phyloP scores from a whole-genome alignment of 2,113 vertebrate species.

The Emydocephalus ijimae region DNA sequence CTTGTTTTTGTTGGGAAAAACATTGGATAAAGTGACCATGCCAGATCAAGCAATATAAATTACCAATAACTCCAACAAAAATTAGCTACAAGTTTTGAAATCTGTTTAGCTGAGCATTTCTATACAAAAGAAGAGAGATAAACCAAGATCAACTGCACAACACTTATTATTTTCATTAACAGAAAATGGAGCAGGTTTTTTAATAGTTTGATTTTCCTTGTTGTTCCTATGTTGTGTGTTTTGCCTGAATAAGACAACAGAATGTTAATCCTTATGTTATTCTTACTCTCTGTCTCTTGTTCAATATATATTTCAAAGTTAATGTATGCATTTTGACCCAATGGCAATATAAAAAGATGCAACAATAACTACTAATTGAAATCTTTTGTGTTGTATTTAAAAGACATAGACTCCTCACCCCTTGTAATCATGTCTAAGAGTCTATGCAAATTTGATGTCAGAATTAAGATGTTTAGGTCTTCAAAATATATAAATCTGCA shows the following conservation, averaged over 20 bases:
- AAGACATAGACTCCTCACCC: not conserved
- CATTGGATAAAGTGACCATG: not conserved
- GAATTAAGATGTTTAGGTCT: not conserved
- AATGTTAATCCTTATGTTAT: not conserved
- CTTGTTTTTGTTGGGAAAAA: conserved; percentile 3
- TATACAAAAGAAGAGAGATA: not conserved
- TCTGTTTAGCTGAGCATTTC: not conserved
- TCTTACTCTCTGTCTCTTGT: not conserved
- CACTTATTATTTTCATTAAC: not conserved
- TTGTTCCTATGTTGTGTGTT: not conserved
- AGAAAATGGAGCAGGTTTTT: not conserved
- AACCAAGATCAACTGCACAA: not conserved
- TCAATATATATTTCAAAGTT: not conserved
- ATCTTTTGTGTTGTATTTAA: not conserved
- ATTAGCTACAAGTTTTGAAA: conserved; percentile 27
- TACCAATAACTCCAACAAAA: conserved; percentile 20
- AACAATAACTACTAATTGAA: not conserved
- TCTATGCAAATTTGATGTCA: not conserved
- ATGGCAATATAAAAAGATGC: not conserved
- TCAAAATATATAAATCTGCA: not conserved
- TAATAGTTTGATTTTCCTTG: not conserved
- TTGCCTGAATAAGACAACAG: not conserved
- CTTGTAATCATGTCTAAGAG: not conserved
- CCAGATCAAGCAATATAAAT: conserved; percentile 18
- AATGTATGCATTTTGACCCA: not conserved